Evolutionary conservation across 2,888 invertebrate species (phyloP).

Genomic region (Macroteleia sp.): DNA sequence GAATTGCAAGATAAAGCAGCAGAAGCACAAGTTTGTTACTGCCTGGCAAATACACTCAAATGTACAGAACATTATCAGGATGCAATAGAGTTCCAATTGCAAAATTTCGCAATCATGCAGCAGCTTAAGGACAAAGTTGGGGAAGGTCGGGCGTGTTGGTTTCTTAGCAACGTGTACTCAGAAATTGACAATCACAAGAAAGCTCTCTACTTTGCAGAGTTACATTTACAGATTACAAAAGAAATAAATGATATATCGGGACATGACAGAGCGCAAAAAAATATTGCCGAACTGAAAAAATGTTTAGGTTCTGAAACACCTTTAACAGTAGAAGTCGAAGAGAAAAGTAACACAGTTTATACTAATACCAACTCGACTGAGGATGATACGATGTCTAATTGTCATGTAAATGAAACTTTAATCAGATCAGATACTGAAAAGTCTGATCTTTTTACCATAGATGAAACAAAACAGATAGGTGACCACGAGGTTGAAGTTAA

Average conservation of each 20-base stretch:
- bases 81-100: constrained; percentile 96
- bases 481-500: no score
- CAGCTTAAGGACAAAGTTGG: constrained; percentile 92
- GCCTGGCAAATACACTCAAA: constrained; percentile 98
- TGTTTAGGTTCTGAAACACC: no score
- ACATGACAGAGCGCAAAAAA: no score
- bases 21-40: constrained; percentile 98
- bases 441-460: no score
- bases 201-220: constrained; percentile 94
- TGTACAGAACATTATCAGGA: constrained; percentile 94
- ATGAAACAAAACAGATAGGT: no score
- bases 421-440: no score
- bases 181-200: constrained; percentile 96
- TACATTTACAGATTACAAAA: constrained; percentile 95
- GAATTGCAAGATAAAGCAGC: constrained; percentile 88
- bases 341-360: no score
- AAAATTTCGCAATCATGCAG: constrained; percentile 94
- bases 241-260: constrained; percentile 97
- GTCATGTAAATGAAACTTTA: no score
- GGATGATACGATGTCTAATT: no score
- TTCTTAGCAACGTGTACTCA: constrained; percentile 96
- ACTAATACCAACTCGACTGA: no score
- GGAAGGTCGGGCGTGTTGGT: constrained; percentile 97
- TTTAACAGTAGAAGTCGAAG: no score
- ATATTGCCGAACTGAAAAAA: no score